phyloP scores from a whole-genome alignment of 1,140 invertebrate species.

The Chrysomallon squamiferum region DNA sequence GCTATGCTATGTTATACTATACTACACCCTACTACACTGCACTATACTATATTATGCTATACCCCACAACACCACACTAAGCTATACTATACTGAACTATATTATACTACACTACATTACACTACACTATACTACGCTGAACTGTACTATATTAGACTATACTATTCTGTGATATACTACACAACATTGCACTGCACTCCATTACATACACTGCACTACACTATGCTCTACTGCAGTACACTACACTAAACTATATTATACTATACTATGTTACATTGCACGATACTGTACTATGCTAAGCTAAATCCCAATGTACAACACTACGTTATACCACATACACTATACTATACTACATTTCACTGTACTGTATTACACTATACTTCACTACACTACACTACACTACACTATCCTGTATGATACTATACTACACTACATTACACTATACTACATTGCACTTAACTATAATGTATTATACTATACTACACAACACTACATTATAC shows the following conservation, averaged over 20 bases:
- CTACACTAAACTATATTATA: too few relatives aligned
- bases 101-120: neutral
- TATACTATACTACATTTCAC: too few relatives aligned
- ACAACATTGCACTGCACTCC: neutral
- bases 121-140: neutral
- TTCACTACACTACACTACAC: neutral
- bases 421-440: neutral
- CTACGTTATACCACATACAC: too few relatives aligned
- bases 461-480: conserved; percentile 1
- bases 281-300: too few relatives aligned
- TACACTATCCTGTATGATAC: neutral
- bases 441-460: conserved; percentile 3
- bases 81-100: neutral
- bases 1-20: neutral
- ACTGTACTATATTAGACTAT: neutral
- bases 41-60: neutral
- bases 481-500: conserved; percentile 3
- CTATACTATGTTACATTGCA: too few relatives aligned
- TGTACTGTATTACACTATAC: too few relatives aligned
- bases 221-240: too few relatives aligned
- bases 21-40: neutral
- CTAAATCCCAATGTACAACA: too few relatives aligned
- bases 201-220: too few relatives aligned
- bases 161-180: neutral
- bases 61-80: neutral